phyloP scores from a whole-genome alignment of 2,113 vertebrate species.

The Hemicordylus capensis region DNA sequence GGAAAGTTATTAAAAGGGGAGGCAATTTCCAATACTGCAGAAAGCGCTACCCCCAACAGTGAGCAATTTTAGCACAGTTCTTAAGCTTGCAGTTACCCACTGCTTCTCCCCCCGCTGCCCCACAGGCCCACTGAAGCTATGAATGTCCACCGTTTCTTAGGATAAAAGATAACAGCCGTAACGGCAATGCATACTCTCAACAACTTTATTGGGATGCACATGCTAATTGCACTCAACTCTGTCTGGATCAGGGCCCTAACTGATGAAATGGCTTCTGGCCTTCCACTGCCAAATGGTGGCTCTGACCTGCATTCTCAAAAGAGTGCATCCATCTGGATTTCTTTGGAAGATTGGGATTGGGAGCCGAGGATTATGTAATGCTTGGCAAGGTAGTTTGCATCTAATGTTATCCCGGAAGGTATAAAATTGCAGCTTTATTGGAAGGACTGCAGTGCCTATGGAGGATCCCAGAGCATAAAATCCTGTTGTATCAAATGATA shows the following conservation, averaged over 20 bases:
- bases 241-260: background rate
- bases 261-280: background rate
- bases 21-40: background rate
- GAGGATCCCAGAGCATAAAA: conserved; percentile 40
- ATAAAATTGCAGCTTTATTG: conserved; percentile 37
- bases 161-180: background rate
- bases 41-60: background rate
- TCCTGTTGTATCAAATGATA: conserved; percentile 39
- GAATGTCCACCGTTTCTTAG: background rate
- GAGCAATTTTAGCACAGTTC: background rate
- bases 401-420: conserved; percentile 26
- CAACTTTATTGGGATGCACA: background rate
- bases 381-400: background rate
- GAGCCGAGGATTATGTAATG: background rate
- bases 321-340: fast-evolving
- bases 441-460: conserved; percentile 7
- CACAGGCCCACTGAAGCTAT: too few species aligned
- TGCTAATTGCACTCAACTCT: background rate
- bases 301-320: fast-evolving
- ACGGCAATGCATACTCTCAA: too few species aligned
- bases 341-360: background rate
- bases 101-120: too few species aligned
- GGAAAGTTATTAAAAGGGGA: background rate
- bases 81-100: background rate
- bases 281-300: background rate